Conservation (phyloP, 1,140 invertebrate species). For the Drosophila willistoni region DNA sequence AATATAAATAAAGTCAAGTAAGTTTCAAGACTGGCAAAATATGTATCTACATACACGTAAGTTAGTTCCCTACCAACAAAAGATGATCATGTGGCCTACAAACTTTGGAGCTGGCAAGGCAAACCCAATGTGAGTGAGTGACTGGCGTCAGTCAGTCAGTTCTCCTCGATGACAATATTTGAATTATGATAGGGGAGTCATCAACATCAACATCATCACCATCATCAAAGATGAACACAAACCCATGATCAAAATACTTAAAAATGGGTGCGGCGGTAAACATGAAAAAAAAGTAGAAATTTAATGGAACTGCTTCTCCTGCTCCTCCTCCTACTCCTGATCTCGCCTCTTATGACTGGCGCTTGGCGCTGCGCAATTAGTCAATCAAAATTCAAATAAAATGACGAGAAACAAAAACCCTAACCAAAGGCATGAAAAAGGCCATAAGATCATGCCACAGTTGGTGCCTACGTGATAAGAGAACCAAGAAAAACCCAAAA, state of each 20-base stretch:
- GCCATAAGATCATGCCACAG: constrained; percentile 74
- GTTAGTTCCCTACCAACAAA: constrained; percentile 4
- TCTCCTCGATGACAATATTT: constrained; percentile 73
- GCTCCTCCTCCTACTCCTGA: background rate
- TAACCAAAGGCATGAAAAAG: constrained; percentile 68
- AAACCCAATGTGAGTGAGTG: constrained; percentile 42
- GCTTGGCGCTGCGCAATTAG: constrained; percentile 72
- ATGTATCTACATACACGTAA: background rate
- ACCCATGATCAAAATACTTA: background rate
- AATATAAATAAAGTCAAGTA: background rate
- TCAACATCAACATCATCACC: background rate
- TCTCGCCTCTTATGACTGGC: constrained; percentile 27
- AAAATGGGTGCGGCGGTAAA: constrained; percentile 28
- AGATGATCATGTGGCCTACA: constrained; percentile 6
- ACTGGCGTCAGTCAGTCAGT: constrained; percentile 69
- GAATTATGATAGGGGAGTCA: constrained; percentile 68
- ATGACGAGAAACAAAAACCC: constrained; percentile 29
- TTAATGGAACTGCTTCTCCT: background rate
- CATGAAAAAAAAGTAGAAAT: constrained; percentile 38
- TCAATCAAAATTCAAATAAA: constrained; percentile 80
- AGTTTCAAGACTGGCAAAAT: background rate
- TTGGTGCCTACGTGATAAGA: constrained; percentile 68
- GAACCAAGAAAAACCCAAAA: constrained; percentile 27
- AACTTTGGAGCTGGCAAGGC: constrained; percentile 17
- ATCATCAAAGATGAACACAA: background rate